Conservation (phyloP, 2,797 vertebrate species). For the Enteromius viviparus region DNA sequence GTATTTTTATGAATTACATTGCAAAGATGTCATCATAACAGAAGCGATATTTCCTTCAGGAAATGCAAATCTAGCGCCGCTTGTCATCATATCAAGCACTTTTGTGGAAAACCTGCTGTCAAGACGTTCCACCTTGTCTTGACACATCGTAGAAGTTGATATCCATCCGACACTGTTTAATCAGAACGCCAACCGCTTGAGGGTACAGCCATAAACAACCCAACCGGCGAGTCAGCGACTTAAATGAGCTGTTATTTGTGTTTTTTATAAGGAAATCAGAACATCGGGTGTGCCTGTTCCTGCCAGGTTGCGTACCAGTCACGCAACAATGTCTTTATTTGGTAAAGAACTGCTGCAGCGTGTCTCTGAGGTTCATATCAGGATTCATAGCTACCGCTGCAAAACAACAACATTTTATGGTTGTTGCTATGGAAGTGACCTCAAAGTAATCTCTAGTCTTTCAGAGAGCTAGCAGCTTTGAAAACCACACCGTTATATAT, state of each 20-base stretch:
- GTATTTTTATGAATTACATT: not conserved
- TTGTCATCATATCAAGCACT: constrained; percentile 28
- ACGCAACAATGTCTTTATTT: constrained; percentile 42
- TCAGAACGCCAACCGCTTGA: constrained; percentile 43
- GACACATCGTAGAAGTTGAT: constrained; percentile 28
- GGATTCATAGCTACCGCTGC: constrained; percentile 18
- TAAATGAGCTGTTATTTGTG: constrained; percentile 50
- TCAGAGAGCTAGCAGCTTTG: constrained; percentile 6
- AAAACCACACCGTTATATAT: not conserved
- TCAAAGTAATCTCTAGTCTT: not conserved
- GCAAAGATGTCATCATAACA: not conserved
- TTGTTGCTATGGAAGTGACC: constrained; percentile 30
- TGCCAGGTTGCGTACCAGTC: constrained; percentile 42
- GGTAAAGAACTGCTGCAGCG: constrained; percentile 31
- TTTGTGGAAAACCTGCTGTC: constrained; percentile 17
- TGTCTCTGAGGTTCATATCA: constrained; percentile 44
- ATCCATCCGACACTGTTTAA: constrained; percentile 31
- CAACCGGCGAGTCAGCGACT: constrained; percentile 9
- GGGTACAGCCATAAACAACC: constrained; percentile 48
- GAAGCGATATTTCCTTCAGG: not conserved
- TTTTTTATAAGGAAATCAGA: constrained; percentile 50
- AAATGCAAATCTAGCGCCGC: constrained; percentile 10
- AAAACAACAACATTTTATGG: constrained; percentile 36
- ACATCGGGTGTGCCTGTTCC: constrained; percentile 48
- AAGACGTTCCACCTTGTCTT: not conserved